Percentiles rank a stretch among this genome's conserved stretches.
phyloP scores from a whole-genome alignment of 2,113 vertebrate genomes.

The Cichladusa arquata region DNA sequence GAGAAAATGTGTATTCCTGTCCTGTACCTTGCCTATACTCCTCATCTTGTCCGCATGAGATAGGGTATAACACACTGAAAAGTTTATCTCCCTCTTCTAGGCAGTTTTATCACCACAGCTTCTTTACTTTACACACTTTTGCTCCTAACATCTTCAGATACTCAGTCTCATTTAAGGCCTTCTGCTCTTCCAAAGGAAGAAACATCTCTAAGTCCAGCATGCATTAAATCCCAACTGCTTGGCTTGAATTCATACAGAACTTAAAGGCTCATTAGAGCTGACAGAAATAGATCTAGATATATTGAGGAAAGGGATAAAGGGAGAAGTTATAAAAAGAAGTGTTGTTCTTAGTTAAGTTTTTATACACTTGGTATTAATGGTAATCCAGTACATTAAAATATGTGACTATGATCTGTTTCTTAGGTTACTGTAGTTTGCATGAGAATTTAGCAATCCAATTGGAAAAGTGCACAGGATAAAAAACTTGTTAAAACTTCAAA shows the following conservation, averaged over 20 bases:
- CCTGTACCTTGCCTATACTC: background rate
- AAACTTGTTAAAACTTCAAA: background rate
- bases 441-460: background rate
- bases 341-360: background rate
- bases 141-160: background rate
- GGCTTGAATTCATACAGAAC: background rate
- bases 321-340: background rate
- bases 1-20: background rate
- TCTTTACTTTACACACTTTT: background rate
- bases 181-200: background rate
- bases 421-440: background rate
- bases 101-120: background rate
- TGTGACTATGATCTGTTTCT: background rate
- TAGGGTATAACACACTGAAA: background rate
- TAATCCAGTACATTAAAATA: background rate
- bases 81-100: background rate
- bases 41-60: background rate
- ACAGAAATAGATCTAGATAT: background rate
- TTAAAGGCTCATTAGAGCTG: background rate
- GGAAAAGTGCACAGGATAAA: background rate
- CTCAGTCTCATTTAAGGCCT: background rate
- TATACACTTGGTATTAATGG: background rate
- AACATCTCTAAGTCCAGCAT: background rate
- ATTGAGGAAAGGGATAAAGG: background rate
- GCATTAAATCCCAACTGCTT: background rate